phyloP scores from a whole-genome alignment of 2,888 invertebrate genomes.

The Dendrolimus houi region DNA sequence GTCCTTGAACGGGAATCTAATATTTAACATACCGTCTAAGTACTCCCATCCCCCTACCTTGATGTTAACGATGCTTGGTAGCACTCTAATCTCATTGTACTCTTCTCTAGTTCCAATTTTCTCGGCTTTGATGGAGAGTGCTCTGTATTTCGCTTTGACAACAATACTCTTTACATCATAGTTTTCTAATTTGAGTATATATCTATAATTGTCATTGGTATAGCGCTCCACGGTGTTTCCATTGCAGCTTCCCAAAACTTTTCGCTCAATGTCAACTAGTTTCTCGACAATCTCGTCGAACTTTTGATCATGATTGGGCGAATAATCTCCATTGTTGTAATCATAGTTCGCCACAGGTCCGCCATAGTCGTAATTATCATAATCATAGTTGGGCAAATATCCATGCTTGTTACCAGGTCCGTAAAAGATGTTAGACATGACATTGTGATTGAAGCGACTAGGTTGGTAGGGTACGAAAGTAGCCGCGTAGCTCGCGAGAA shows the following conservation, averaged over 20 bases:
- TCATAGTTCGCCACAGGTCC: too few species aligned
- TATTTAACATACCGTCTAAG: too few species aligned
- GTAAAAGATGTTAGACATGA: neutral
- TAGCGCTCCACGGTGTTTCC: neutral
- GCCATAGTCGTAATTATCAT: too few species aligned
- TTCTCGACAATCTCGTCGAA: neutral
- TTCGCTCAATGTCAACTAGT: neutral
- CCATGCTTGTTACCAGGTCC: neutral
- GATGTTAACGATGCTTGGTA: neutral
- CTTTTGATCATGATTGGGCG: neutral
- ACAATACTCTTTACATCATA: neutral
- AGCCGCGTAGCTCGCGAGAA: neutral
- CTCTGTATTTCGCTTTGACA: neutral
- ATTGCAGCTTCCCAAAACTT: neutral
- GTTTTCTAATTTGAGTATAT: neutral
- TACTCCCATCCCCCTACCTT: too few species aligned
- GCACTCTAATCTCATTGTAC: neutral
- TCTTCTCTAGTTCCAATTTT: neutral
- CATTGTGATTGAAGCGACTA: neutral
- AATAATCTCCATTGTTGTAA: too few species aligned
- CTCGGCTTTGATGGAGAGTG: neutral
- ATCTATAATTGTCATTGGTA: neutral
- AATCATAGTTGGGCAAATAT: too few species aligned
- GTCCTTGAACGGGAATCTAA: too few species aligned
- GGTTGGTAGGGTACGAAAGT: neutral